Conservation (phyloP, 92 coral and sea anemone genomes). For the Paragorgia papillata region DNA sequence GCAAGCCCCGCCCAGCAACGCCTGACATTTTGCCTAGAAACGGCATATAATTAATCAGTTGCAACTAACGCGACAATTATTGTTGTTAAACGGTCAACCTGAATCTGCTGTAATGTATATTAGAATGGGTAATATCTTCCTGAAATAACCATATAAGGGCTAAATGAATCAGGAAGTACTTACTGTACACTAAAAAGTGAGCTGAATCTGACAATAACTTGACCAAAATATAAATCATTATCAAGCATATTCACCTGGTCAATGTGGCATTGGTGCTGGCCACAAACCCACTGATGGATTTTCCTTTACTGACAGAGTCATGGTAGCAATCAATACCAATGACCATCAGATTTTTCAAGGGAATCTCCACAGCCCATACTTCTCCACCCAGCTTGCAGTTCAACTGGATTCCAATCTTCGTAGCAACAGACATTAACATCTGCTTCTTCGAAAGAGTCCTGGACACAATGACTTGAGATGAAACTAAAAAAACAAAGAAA, state of each 20-base stretch:
- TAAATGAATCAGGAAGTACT: too few relatives aligned
- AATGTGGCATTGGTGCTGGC: slow-evolving; percentile 75
- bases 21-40: too few relatives aligned
- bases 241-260: slow-evolving; percentile 89
- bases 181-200: too few relatives aligned
- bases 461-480: slow-evolving; percentile 86
- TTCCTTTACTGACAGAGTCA: slow-evolving; percentile 80
- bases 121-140: too few relatives aligned
- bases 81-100: too few relatives aligned
- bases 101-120: too few relatives aligned
- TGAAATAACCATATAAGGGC: too few relatives aligned
- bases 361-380: slow-evolving; percentile 97
- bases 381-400: slow-evolving; percentile 97
- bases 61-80: too few relatives aligned
- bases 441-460: slow-evolving; percentile 91
- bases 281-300: slow-evolving; percentile 98
- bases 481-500: slow-evolving; percentile 58
- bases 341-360: slow-evolving; percentile 84
- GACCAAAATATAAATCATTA: too few relatives aligned
- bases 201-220: too few relatives aligned
- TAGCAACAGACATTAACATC: slow-evolving; percentile 96
- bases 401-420: slow-evolving; percentile 95
- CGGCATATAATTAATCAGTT: too few relatives aligned
- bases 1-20: too few relatives aligned
- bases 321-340: slow-evolving; percentile 91